Base-by-base conservation (phyloP, 2,113 vertebrate genomes). In the Montifringilla adamsi region DNA sequence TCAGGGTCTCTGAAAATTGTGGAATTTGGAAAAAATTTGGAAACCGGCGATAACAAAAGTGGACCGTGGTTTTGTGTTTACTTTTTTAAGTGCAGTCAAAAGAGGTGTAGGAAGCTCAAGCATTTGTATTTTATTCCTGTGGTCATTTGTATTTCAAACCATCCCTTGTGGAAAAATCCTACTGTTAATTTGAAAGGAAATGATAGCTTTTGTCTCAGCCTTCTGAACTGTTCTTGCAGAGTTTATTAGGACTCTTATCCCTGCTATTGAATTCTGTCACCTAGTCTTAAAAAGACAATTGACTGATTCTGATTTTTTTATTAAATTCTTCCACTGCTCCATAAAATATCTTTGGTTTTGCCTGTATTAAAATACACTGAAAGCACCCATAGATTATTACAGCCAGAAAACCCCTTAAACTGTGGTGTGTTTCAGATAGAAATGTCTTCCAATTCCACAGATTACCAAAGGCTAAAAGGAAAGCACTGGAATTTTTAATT, bases 221-320 rank as follows among this genome's bases (percentile, higher is more conserved):
- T 80, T 86, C 72, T 92, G 89, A 94, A 68, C 49, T 46, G 19
- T 66, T 96, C 58, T 63, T 60, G 37, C 63, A 52, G 84, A 81
- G 76, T 87, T 90, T 85, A 94, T 92, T 86, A 76, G 43, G 55
- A 39, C 39, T 90, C 80, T 86, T 87, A 96, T 87, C 52, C 41
- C 68, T 72, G 70, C 84, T 74, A 12, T 84, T 1, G 7, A 94
- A 26, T 94, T 95, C 94, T 93, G 66, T 86, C 49, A 67, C 77
- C 26, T 49, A 19, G 50, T 89, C 88, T 87, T 92, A 89, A 84
- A 92, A 84, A 64, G 62, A 44, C 3, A 1, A 88, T 76, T 70
- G 82, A 92, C 39, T 88, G 85, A 83, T 87, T 77, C 67, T 56
- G 41, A 82, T 67, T 81, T 90, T 93, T 95, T 91, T 86, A 92